Percentiles rank a stretch among this genome's conserved stretches.
Evolutionary conservation across 2,113 vertebrate genomes (phyloP).

Genomic region (Pelecanus crispus): DNA sequence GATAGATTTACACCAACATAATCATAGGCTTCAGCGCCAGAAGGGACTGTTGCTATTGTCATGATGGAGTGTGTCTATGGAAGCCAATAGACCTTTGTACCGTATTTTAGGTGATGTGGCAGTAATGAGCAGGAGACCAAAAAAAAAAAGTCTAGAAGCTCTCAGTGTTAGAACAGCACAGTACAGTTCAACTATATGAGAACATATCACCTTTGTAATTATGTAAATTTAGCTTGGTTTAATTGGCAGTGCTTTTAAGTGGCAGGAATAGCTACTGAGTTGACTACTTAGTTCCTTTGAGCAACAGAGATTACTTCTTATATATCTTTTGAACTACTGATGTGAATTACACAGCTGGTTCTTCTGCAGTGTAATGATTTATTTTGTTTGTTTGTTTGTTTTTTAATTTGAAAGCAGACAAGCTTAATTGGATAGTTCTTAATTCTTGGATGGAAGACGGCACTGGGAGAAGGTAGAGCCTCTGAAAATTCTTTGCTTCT

Average conservation of each 20-base stretch:
- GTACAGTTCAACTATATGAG: neutral
- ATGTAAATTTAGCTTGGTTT: neutral
- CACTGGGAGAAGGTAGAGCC: neutral
- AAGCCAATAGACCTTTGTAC: neutral
- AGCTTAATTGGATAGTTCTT: neutral
- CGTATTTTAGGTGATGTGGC: neutral
- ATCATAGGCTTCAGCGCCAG: neutral
- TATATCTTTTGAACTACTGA: neutral
- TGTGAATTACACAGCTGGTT: neutral
- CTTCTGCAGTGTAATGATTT: neutral
- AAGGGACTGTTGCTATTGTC: slow-evolving; percentile 1
- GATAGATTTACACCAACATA: neutral
- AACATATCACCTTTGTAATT: neutral
- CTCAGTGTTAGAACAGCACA: neutral
- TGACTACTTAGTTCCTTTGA: neutral
- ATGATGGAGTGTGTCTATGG: neutral
- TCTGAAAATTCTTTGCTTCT: neutral
- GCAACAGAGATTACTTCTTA: neutral
- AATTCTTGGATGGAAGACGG: neutral
- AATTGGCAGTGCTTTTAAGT: neutral
- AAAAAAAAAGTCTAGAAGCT: neutral
- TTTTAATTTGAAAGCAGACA: neutral
- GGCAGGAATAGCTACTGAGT: neutral
- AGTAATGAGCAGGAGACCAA: neutral
- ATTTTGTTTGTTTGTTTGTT: neutral